Percentiles rank a stretch among this genome's conserved stretches.
phyloP scores from a whole-genome alignment of 2,113 vertebrate species.

The Rostratula benghalensis region DNA sequence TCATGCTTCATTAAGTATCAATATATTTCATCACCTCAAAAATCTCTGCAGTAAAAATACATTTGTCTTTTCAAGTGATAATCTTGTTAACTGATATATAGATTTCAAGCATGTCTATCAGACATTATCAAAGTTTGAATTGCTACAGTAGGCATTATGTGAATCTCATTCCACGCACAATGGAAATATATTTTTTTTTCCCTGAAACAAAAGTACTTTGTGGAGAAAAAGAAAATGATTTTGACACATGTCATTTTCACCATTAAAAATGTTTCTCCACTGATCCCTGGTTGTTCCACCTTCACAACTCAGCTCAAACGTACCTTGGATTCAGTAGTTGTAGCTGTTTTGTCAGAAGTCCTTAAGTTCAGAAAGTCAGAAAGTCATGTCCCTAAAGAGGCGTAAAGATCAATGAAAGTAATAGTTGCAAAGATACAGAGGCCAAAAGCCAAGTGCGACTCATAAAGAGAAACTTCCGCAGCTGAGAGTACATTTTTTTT shows the following conservation, averaged over 20 bases:
- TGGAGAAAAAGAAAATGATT: constrained; percentile 25
- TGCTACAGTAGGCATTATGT: constrained; percentile 31
- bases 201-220: background rate
- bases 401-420: background rate
- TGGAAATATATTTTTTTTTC: background rate
- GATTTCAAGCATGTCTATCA: constrained; percentile 67
- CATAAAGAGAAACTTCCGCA: background rate
- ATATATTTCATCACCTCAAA: constrained; percentile 72
- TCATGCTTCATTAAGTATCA: constrained; percentile 85
- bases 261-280: background rate
- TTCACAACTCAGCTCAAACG: background rate
- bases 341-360: background rate
- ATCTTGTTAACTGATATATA: constrained; percentile 73
- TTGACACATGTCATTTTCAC: constrained; percentile 39
- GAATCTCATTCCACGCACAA: constrained; percentile 43
- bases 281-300: background rate
- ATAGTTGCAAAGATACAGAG: background rate
- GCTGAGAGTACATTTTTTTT: background rate
- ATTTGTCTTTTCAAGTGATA: constrained; percentile 60
- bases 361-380: background rate
- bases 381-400: background rate
- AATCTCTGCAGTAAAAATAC: constrained; percentile 64
- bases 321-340: background rate
- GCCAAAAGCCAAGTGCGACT: background rate
- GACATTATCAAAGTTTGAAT: constrained; percentile 28